Percentiles rank a stretch among this genome's conserved stretches.
These are phyloP conservation scores for Anarrhichthys ocellatus DNA, from an alignment of 2,113 vertebrate species.

Conservation along the genomic window DNA sequence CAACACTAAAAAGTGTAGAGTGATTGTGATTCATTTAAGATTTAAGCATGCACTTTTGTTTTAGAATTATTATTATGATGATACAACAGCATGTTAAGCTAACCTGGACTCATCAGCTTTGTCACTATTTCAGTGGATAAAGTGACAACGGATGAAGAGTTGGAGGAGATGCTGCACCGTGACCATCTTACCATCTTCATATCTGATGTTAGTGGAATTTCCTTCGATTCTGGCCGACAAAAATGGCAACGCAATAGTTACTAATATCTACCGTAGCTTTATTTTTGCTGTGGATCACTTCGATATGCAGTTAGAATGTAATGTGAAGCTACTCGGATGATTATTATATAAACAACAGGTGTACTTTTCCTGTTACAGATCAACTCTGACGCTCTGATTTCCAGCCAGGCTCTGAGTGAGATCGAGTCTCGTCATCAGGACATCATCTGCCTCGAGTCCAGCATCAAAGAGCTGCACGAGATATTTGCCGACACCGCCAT, in stretches of 20 bases:
- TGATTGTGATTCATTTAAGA: not conserved
- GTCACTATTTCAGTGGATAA: slow-evolving; percentile 84
- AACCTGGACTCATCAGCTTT: not conserved
- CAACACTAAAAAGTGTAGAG: not conserved
- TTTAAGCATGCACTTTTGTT: too few relatives aligned
- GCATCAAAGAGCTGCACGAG: slow-evolving; percentile 89
- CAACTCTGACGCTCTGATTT: slow-evolving; percentile 84
- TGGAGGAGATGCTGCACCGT: slow-evolving; percentile 91
- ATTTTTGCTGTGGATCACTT: not conserved
- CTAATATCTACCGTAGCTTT: not conserved
- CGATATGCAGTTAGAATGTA: not conserved
- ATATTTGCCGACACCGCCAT: slow-evolving; percentile 91
- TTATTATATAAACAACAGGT: not conserved
- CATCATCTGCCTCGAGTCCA: slow-evolving; percentile 89
- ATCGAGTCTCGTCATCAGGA: slow-evolving; percentile 92
- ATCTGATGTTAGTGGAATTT: slow-evolving; percentile 84
- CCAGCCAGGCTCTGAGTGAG: slow-evolving; percentile 88
- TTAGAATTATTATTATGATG: not conserved
- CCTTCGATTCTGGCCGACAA: not conserved
- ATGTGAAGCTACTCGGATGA: not conserved
- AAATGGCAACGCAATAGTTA: not conserved
- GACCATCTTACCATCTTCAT: slow-evolving; percentile 90
- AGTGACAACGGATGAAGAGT: slow-evolving; percentile 88
- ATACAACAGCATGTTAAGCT: not conserved
- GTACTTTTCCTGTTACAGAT: slow-evolving; percentile 77